Conservation (phyloP, 2,797 vertebrate genomes). For the Odontamblyopus lacepedii region DNA sequence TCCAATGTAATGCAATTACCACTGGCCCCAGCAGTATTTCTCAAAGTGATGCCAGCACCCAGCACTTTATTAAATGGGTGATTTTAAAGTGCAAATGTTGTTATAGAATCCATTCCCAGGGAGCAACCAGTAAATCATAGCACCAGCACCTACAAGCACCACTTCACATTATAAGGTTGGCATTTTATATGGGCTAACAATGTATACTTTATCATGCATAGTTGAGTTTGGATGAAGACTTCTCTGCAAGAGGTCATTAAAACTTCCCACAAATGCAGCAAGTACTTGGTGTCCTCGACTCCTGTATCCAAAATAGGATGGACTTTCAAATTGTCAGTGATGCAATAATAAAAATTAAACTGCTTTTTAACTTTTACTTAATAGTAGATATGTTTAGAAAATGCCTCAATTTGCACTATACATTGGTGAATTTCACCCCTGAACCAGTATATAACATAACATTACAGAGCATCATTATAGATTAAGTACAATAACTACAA, state of each 20-base stretch:
- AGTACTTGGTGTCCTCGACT: neutral
- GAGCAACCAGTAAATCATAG: slow-evolving; percentile 2
- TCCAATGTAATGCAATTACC: slow-evolving; percentile 14
- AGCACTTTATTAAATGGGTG: slow-evolving; percentile 23
- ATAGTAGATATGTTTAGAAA: no score
- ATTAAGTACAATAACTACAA: no score
- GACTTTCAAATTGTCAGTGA: neutral
- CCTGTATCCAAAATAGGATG: neutral
- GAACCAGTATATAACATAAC: neutral
- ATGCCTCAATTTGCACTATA: no score
- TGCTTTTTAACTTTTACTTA: neutral
- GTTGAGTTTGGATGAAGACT: neutral
- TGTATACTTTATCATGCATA: neutral
- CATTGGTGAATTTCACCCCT: neutral
- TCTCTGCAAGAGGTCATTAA: neutral
- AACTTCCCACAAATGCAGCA: neutral
- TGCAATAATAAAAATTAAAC: neutral
- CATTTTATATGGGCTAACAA: neutral
- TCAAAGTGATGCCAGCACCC: slow-evolving; percentile 4
- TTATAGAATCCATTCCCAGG: slow-evolving; percentile 8
- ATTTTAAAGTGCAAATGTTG: slow-evolving; percentile 16
- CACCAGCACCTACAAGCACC: slow-evolving; percentile 1
- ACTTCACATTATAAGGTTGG: slow-evolving; percentile 2
- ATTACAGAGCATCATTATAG: neutral
- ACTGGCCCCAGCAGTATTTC: slow-evolving; percentile 9